These are phyloP conservation scores for Dasysyrphus albostriatus DNA, from an alignment of 2,888 invertebrate genomes.

Conservation along the genomic window DNA sequence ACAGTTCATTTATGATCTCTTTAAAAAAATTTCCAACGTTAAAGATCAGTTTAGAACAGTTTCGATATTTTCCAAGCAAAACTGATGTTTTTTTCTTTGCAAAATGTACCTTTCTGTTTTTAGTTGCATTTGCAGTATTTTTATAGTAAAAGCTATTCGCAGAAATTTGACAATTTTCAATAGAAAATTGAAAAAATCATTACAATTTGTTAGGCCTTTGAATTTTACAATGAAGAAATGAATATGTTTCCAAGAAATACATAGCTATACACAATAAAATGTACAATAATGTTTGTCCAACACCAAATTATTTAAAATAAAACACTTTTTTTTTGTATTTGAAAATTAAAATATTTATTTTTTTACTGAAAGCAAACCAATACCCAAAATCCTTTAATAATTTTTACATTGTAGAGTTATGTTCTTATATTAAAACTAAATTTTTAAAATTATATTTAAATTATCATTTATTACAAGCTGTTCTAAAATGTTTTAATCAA, in stretches of 20 bases:
- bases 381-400: not conserved
- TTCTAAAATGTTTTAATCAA: not conserved
- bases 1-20: no score
- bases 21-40: no score
- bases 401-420: not conserved
- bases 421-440: not conserved
- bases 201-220: no score
- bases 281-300: slow-evolving; percentile 33
- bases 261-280: not conserved
- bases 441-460: not conserved
- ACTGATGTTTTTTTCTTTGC: no score
- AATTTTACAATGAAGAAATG: not conserved
- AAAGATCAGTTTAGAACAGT: no score
- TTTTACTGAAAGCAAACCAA: slow-evolving; percentile 8
- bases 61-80: no score
- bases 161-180: no score
- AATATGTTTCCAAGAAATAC: not conserved
- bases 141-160: no score
- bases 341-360: slow-evolving; percentile 13
- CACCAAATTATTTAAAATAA: slow-evolving; percentile 65
- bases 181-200: no score
- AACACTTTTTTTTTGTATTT: slow-evolving; percentile 35
- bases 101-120: no score
- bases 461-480: not conserved
- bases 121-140: no score